Evolutionary conservation across 2,113 vertebrate genomes (phyloP).

Genomic region (Platanista minor): DNA sequence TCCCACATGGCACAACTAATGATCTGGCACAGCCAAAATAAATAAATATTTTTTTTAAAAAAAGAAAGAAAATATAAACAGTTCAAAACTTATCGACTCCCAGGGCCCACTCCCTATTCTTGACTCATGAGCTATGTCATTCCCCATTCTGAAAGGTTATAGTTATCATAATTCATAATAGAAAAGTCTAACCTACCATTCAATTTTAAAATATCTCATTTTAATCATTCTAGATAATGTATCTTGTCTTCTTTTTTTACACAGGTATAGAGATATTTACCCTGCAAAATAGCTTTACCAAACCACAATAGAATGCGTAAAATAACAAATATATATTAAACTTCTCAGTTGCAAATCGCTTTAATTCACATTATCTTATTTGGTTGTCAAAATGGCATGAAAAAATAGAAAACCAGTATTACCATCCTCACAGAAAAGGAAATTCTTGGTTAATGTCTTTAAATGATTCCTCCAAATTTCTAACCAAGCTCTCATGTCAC

Average conservation of each 20-base stretch:
- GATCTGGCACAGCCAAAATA: not conserved
- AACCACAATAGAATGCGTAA: not conserved
- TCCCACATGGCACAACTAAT: too few species aligned
- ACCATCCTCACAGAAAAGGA: not conserved
- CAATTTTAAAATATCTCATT: not conserved
- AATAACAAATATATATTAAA: not conserved
- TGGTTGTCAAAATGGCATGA: not conserved
- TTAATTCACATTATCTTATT: not conserved
- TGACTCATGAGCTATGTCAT: not conserved
- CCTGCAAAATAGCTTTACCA: not conserved
- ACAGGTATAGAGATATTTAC: not conserved
- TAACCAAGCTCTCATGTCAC: not conserved
- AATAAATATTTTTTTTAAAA: accelerated
- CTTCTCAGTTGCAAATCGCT: not conserved
- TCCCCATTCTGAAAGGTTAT: not conserved
- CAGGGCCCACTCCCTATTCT: not conserved
- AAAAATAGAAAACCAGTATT: not conserved
- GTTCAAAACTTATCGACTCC: not conserved
- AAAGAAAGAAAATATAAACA: not conserved
- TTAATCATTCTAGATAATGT: not conserved
- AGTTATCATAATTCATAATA: not conserved
- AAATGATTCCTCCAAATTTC: not conserved
- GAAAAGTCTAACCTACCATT: not conserved
- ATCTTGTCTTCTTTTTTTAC: not conserved
- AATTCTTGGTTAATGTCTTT: not conserved